Conservation (phyloP, 2,797 vertebrate genomes). For the Rhabdomys pumilio region DNA sequence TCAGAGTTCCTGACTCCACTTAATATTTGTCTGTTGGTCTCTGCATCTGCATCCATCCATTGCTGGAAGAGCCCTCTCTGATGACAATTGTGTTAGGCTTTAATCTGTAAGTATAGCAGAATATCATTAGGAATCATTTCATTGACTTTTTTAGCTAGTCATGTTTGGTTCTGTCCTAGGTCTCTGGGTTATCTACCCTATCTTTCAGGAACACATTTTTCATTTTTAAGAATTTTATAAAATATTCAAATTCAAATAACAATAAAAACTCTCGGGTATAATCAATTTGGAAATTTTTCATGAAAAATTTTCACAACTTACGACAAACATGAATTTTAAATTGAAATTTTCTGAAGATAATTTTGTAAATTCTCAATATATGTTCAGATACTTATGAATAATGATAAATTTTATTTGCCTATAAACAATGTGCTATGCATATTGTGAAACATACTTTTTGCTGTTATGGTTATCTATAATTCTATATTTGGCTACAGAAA, state of each 20-base stretch:
- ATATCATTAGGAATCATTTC: not conserved
- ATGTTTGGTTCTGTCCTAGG: not conserved
- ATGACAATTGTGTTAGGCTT: not conserved
- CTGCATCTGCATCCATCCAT: not conserved
- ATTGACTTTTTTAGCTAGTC: not conserved
- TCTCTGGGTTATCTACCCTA: not conserved
- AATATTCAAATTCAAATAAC: not conserved
- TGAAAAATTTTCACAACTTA: not conserved
- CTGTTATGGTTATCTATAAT: not conserved
- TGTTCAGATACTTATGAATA: not conserved
- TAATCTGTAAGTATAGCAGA: not conserved
- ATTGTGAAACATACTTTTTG: slow-evolving; percentile 21
- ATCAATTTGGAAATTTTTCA: not conserved
- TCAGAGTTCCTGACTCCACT: not conserved
- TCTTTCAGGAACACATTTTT: not conserved
- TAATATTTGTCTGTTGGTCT: not conserved
- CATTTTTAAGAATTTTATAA: slow-evolving; percentile 32
- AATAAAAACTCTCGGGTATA: not conserved
- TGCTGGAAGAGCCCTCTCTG: not conserved
- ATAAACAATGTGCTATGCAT: not conserved
- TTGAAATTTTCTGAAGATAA: slow-evolving; percentile 15
- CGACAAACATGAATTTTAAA: not conserved
- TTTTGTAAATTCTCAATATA: slow-evolving; percentile 22
- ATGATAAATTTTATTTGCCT: slow-evolving; percentile 4
- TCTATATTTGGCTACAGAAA: slow-evolving; percentile 24